Evolutionary conservation across 2,797 vertebrate species (phyloP).

Genomic region (Psittacula echo): DNA sequence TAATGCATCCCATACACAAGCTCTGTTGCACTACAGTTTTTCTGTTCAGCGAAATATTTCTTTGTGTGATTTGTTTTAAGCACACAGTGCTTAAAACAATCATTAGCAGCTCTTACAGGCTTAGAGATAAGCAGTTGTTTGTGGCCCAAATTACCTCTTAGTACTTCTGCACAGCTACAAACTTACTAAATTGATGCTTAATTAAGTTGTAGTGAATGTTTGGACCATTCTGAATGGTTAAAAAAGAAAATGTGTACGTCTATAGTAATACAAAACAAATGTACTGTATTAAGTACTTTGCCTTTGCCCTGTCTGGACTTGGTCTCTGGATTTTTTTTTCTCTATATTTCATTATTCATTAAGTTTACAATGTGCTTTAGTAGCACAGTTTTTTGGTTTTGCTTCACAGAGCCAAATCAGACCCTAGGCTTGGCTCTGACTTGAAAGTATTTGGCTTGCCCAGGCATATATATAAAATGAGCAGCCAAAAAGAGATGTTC

Average conservation of each 20-base stretch:
- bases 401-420: conserved; percentile 40
- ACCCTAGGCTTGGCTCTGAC: conserved; percentile 46
- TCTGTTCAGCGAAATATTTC: not conserved
- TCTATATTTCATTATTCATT: conserved; percentile 34
- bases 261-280: conserved; percentile 11
- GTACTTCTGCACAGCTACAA: not conserved
- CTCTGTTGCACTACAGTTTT: not conserved
- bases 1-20: not conserved
- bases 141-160: not conserved
- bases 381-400: conserved; percentile 32
- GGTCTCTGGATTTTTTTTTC: not conserved
- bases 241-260: not conserved
- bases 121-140: not conserved
- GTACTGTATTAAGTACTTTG: conserved; percentile 25
- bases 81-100: not conserved
- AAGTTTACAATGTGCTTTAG: conserved; percentile 57
- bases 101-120: not conserved
- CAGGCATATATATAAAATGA: conserved; percentile 50
- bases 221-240: conserved; percentile 12
- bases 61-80: not conserved
- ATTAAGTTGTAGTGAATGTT: not conserved
- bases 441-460: conserved; percentile 59
- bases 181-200: not conserved
- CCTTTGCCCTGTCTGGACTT: conserved; percentile 42
- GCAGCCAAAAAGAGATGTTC: conserved; percentile 54